Evolutionary conservation across 2,888 invertebrate species (phyloP).

Genomic region (Cepaea hortensis): DNA sequence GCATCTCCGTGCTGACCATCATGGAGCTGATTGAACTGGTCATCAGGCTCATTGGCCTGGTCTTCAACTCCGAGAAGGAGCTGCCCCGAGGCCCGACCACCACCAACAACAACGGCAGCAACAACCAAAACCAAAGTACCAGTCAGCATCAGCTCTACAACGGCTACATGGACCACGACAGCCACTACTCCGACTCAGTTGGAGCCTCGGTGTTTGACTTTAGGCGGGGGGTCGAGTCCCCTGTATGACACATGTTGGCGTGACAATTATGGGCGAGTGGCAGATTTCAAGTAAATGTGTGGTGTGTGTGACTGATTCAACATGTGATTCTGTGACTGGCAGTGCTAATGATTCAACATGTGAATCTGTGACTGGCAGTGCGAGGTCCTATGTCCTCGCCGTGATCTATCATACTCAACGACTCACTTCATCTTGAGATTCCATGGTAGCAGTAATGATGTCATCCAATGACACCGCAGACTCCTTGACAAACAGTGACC

Average conservation of each 20-base stretch:
- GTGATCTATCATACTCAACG: too few species aligned
- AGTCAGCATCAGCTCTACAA: constrained; percentile 5
- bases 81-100: constrained; percentile 45
- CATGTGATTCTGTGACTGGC: too few species aligned
- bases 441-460: too few species aligned
- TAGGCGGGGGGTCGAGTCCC: constrained; percentile 43
- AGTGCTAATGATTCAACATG: too few species aligned
- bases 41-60: constrained; percentile 61
- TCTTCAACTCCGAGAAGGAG: constrained; percentile 66
- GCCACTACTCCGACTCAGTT: background rate
- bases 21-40: constrained; percentile 70
- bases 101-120: constrained; percentile 16
- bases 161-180: constrained; percentile 21
- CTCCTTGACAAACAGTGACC: too few species aligned
- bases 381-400: too few species aligned
- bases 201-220: constrained; percentile 42
- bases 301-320: too few species aligned
- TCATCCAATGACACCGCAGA: too few species aligned
- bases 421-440: too few species aligned
- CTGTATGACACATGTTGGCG: constrained; percentile 11
- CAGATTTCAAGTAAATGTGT: too few species aligned
- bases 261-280: too few species aligned
- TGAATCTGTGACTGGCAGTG: too few species aligned
- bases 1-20: constrained; percentile 70
- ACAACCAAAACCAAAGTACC: background rate